These are phyloP conservation scores for Leptodactylus fallax DNA, from an alignment of 2,797 vertebrate genomes.

Conservation along the genomic window DNA sequence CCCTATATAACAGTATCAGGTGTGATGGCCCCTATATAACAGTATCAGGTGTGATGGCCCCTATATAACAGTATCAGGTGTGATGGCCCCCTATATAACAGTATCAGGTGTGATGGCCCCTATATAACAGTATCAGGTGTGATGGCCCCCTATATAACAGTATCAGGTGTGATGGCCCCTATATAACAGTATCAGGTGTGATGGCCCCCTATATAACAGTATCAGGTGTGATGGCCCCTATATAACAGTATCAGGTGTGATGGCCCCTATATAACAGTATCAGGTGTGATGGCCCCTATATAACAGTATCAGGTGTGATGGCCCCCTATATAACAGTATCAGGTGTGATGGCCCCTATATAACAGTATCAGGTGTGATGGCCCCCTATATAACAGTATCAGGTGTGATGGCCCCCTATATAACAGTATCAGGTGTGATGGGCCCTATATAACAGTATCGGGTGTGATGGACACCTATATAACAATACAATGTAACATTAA, in stretches of 20 bases:
- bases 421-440: too few relatives aligned
- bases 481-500: not conserved
- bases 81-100: not conserved
- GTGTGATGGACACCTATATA: not conserved
- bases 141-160: not conserved
- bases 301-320: not conserved
- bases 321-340: too few relatives aligned
- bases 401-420: not conserved
- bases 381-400: not conserved
- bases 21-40: not conserved
- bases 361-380: not conserved
- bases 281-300: not conserved
- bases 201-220: not conserved
- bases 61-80: not conserved
- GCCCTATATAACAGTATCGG: not conserved
- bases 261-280: not conserved
- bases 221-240: not conserved
- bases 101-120: not conserved
- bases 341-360: not conserved
- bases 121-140: not conserved
- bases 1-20: not conserved
- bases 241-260: not conserved
- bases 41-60: not conserved
- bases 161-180: not conserved
- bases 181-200: not conserved